phyloP scores from a whole-genome alignment of 1,140 invertebrate genomes.

The Propsilocerus akamusi region DNA sequence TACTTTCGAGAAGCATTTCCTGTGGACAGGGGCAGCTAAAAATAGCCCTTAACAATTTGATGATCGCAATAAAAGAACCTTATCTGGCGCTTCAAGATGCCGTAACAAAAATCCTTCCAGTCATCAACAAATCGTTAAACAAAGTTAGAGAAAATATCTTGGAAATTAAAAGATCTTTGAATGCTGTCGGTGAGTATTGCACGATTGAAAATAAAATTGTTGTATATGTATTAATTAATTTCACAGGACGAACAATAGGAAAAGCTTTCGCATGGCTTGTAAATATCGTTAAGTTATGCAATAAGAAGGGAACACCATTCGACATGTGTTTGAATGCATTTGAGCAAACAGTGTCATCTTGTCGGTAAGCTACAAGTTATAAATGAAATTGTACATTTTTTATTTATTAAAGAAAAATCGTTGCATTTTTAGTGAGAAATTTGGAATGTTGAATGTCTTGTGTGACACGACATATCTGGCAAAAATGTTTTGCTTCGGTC shows the following conservation, averaged over 20 bases:
- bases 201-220: too few relatives aligned
- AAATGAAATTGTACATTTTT: not conserved
- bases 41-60: not conserved
- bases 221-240: not conserved
- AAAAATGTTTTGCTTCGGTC: slow-evolving; percentile 38
- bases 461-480: slow-evolving; percentile 40
- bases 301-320: slow-evolving; percentile 43
- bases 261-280: slow-evolving; percentile 45
- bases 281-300: slow-evolving; percentile 46
- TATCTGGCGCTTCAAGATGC: slow-evolving; percentile 41
- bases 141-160: too few relatives aligned
- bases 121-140: slow-evolving; percentile 31
- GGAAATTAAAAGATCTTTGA: too few relatives aligned
- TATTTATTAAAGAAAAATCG: not conserved
- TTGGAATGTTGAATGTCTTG: slow-evolving; percentile 32
- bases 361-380: slow-evolving; percentile 17
- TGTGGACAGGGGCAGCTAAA: slow-evolving; percentile 58
- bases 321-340: slow-evolving; percentile 37
- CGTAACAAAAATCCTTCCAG: slow-evolving; percentile 34
- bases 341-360: slow-evolving; percentile 38
- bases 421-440: slow-evolving; percentile 17
- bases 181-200: too few relatives aligned
- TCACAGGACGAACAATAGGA: slow-evolving; percentile 25
- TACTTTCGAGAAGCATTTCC: slow-evolving; percentile 50
- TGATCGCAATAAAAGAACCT: slow-evolving; percentile 34